Conservation (phyloP, 2,888 invertebrate species). For the Craniophora ligustri region DNA sequence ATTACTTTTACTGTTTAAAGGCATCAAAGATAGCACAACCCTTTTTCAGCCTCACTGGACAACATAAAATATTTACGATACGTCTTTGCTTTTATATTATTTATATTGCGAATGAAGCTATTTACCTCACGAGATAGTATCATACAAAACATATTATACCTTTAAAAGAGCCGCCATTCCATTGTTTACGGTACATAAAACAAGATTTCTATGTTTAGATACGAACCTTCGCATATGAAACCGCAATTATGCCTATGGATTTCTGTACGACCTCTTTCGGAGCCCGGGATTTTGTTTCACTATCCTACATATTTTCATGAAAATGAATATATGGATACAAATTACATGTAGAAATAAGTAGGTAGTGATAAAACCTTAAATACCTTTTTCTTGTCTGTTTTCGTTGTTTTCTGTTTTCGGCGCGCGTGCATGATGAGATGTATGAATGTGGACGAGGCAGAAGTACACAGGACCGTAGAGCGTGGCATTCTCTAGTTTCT, state of each 20-base stretch:
- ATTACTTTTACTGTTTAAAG: background rate
- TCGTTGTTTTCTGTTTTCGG: too few relatives aligned
- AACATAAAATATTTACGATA: background rate
- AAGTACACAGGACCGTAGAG: too few relatives aligned
- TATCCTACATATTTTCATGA: constrained; percentile 20
- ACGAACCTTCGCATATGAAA: constrained; percentile 46
- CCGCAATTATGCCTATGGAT: constrained; percentile 29
- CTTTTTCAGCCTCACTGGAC: constrained; percentile 4
- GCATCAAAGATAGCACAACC: background rate
- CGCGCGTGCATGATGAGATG: too few relatives aligned
- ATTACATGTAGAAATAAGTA: background rate
- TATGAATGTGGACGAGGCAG: too few relatives aligned
- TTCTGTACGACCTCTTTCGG: constrained; percentile 11
- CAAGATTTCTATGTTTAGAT: constrained; percentile 31
- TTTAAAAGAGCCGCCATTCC: constrained; percentile 13
- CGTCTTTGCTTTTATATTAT: background rate
- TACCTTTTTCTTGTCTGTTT: too few relatives aligned
- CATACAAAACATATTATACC: constrained; percentile 25
- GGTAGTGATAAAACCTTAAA: too few relatives aligned
- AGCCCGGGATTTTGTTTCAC: constrained; percentile 14
- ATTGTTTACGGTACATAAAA: constrained; percentile 45
- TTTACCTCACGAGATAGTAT: constrained; percentile 29
- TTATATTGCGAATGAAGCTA: too few relatives aligned
- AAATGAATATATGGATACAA: constrained; percentile 10
- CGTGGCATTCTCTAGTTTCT: too few relatives aligned